Evolutionary conservation across 2,888 invertebrate species (phyloP).

Genomic region (Drosophila limbata): DNA sequence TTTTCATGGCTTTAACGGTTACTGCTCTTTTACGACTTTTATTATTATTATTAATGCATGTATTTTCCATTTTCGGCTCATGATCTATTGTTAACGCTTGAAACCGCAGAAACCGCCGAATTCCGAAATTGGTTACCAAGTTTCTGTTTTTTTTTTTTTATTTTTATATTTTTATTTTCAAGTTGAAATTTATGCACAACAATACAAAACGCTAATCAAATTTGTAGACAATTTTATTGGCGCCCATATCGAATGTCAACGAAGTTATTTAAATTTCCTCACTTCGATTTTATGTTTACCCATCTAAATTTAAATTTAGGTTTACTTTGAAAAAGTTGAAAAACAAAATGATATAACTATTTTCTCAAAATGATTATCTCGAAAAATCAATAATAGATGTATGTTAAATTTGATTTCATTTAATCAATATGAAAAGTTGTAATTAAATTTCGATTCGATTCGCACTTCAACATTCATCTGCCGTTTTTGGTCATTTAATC

Average conservation of each 20-base stretch:
- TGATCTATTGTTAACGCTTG: conserved; percentile 68
- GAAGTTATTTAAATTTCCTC: conserved; percentile 15
- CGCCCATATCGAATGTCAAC: conserved; percentile 40
- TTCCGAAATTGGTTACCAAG: conserved; percentile 43
- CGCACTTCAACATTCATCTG: not conserved
- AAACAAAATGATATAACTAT: too few species aligned
- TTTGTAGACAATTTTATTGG: conserved; percentile 38
- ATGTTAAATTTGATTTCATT: not conserved
- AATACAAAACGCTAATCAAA: conserved; percentile 48
- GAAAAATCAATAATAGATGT: too few species aligned
- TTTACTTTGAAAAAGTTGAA: too few species aligned
- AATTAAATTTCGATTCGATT: conserved; percentile 17
- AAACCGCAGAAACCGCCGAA: conserved; percentile 37
- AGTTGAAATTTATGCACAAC: conserved; percentile 44
- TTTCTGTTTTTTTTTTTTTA: not conserved
- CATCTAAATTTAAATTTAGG: not conserved
- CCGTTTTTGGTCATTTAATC: conserved; percentile 42
- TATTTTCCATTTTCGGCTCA: conserved; percentile 74
- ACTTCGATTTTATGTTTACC: conserved; percentile 8
- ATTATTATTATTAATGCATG: conserved; percentile 77
- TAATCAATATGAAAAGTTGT: not conserved
- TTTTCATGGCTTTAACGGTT: conserved; percentile 79
- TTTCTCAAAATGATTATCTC: too few species aligned
- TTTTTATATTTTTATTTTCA: conserved; percentile 32
- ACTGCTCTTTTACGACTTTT: conserved; percentile 78